phyloP scores from a whole-genome alignment of 2,113 vertebrate species.

The Cynoglossus semilaevis region DNA sequence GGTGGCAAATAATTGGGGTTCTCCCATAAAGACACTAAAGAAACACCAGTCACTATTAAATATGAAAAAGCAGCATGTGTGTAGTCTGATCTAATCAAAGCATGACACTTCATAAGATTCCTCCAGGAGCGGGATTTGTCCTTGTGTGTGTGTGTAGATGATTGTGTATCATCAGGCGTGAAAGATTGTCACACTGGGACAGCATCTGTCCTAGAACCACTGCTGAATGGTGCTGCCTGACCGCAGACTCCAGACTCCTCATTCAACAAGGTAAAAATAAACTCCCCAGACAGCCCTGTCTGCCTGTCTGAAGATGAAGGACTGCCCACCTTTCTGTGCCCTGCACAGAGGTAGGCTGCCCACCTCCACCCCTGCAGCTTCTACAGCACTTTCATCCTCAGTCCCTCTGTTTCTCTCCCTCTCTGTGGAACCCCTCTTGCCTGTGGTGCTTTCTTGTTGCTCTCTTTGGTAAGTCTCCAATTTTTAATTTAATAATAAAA shows the following conservation, averaged over 20 bases:
- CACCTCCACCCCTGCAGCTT: neutral
- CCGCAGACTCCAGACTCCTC: slow-evolving; percentile 35
- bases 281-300: slow-evolving; percentile 63
- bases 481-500: slow-evolving; percentile 51
- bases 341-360: slow-evolving; percentile 46
- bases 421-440: slow-evolving; percentile 3
- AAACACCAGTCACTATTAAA: no score
- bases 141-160: neutral
- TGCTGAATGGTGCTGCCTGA: slow-evolving; percentile 30
- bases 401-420: slow-evolving; percentile 2
- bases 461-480: slow-evolving; percentile 19
- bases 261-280: slow-evolving; percentile 66
- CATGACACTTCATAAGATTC: no score
- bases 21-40: no score
- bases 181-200: slow-evolving; percentile 32
- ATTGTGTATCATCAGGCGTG: slow-evolving; percentile 11
- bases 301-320: slow-evolving; percentile 63
- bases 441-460: slow-evolving; percentile 4
- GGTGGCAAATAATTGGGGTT: no score
- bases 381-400: slow-evolving; percentile 32
- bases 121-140: no score
- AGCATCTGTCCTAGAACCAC: slow-evolving; percentile 32
- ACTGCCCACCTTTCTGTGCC: slow-evolving; percentile 60
- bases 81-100: no score
- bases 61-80: no score